Base-by-base conservation (phyloP, 1,140 invertebrate species). In the Psix sp. region DNA sequence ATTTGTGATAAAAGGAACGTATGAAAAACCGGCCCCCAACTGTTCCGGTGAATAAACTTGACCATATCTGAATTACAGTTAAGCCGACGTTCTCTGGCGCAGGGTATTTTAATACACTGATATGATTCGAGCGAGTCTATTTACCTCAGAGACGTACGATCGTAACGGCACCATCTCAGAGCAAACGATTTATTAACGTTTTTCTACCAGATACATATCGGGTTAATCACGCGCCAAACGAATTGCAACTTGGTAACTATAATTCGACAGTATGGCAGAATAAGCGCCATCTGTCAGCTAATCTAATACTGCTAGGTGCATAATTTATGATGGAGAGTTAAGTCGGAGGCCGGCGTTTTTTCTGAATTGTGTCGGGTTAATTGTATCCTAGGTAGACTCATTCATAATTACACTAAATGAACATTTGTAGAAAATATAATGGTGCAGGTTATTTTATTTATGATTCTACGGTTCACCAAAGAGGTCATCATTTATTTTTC, bases 11-110 rank as follows among this genome's bases (percentile, higher is more conserved):
- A 51, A 63, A 62, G 36, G 45, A 39, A 63, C 24, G 51, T 60
- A 51, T 63, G 60, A 73, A 73, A 73, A 73, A 66, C 60, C 62
- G 54, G 62, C 42, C 54, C 38, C 70, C 36, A 60, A 66, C 54
- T 48, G 62, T 66, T 73, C 60, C 54, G 56, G 70, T 60, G 54
- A 66, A 73, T 73, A 67, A 74, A 67, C 71, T 60, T 67, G 71
- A 62, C 62, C 63, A 74, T 67, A 74, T 74, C 63, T 62, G 63
- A 67, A 67, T 63, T 74, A 74, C 62, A 67, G 71, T 74, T 74
- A 74, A 74, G 45, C 39, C 31, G 35, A 42, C 57, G 49, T 16
- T 49, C 31, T 46, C 18, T n/a, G 13, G 24, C 38, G 29, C 60
- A 26, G 46, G 35, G 70, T 20, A 66, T 74, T 67, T 74, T 62